Evolutionary conservation across 53 echinoderm and acorn worm species (phyloP).

Genomic region (Paracentrotus lividus): DNA sequence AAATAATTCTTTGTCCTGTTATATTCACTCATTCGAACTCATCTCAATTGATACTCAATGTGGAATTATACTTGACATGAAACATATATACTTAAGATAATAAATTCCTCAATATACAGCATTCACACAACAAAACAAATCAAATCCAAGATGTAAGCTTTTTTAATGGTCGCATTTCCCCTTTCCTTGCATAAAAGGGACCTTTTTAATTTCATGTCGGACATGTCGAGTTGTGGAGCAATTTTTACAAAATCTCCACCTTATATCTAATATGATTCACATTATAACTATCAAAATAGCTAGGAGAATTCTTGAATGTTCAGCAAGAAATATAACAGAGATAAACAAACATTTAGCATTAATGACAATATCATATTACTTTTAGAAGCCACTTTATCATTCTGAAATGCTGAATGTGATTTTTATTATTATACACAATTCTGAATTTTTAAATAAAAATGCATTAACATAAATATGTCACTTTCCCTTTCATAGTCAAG

Average conservation of each 20-base stretch:
- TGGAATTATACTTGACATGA: too few relatives aligned
- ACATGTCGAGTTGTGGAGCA: conserved; percentile 14
- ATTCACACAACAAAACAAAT: background rate
- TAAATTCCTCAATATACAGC: background rate
- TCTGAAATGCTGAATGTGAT: background rate
- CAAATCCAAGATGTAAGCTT: background rate
- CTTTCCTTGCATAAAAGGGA: background rate
- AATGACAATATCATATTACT: background rate
- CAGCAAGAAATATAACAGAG: background rate
- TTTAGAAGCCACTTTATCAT: background rate
- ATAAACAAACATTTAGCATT: background rate
- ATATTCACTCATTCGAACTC: too few relatives aligned
- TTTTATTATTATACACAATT: background rate
- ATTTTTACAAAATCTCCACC: background rate
- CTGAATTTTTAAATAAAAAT: background rate
- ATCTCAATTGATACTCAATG: too few relatives aligned
- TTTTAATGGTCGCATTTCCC: conserved; percentile 41
- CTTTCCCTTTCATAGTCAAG: background rate
- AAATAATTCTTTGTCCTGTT: too few relatives aligned
- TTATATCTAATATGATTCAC: background rate
- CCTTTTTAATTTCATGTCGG: conserved; percentile 10
- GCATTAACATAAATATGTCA: background rate
- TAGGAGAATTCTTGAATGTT: background rate
- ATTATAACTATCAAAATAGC: background rate
- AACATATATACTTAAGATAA: too few relatives aligned